Base-by-base conservation (phyloP, 2,797 vertebrate species). In the Anas acuta region DNA sequence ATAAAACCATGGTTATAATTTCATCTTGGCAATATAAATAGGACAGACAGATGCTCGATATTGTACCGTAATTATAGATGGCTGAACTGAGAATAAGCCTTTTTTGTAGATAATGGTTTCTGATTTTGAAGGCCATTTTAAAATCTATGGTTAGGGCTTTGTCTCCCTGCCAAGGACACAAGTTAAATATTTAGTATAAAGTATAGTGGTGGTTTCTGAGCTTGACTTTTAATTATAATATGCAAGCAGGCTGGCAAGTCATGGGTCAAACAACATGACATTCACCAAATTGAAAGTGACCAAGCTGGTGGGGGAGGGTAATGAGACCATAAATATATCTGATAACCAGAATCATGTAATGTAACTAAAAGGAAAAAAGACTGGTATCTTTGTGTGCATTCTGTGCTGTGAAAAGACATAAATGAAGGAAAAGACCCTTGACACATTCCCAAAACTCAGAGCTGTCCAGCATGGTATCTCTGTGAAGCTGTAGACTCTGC, bases 151-250 rank as follows among this genome's bases (percentile, higher is more conserved):
- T 92, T 95, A 96, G 67, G 45, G 28, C 89, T 96, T 95, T 95
- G 93, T 86, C 65, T 96, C 91, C 91, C 74, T 97, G 96, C 89
- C 94, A 97, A 97, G 87, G 79, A 95, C 90, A 97, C 14, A 84
- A 95, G 93, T 97, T 96, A 97, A 98, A 97, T 96, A 97, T 97
- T 97, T 97, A 97, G 87, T 79, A 64, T 88, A 88, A 97, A 93
- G 93, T 78, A 80, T 57, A 95, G 84, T 75, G 70, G 79, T 84
- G 84, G 70, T 91, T 97, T 95, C 95, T 79, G 76, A 97, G 96
- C 58, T 95, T 77, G 80, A 92, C 79, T 97, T 96, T 95, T 91
- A 96, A 97, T 97, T 94, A 93, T 75, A 86, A 94, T 91, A 91
- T 93, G 78, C 60, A 96, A 97, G 65, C 58, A 93, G 41, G 20